Conservation (phyloP, 2,888 invertebrate species). For the Iphiclides podalirius region DNA sequence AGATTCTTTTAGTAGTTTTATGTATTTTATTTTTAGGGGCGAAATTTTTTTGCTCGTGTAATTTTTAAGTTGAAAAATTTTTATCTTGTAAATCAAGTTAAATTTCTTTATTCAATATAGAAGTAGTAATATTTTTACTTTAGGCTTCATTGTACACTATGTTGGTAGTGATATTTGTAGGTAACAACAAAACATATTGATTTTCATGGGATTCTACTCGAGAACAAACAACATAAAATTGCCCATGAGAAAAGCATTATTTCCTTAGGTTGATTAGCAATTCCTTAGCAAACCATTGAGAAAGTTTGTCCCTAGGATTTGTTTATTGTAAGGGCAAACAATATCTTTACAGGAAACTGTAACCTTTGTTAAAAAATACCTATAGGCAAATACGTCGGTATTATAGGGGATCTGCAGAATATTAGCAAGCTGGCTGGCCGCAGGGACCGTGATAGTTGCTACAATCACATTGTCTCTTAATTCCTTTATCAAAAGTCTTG, state of each 20-base stretch:
- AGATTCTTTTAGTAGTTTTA: no score
- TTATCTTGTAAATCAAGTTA: no score
- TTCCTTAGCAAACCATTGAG: neutral
- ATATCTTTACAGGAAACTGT: constrained; percentile 26
- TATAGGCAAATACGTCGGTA: constrained; percentile 26
- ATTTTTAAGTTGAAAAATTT: no score
- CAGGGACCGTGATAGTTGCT: constrained; percentile 31
- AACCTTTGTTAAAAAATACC: constrained; percentile 31
- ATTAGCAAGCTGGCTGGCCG: constrained; percentile 31
- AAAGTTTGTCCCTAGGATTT: constrained; percentile 22
- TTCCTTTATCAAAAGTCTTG: constrained; percentile 27
- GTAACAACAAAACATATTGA: constrained; percentile 20
- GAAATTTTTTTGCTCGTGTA: no score
- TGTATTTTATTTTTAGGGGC: no score
- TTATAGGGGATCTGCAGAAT: constrained; percentile 33
- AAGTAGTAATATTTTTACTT: neutral
- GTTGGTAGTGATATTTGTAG: constrained; percentile 15
- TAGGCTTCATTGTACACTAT: constrained; percentile 18
- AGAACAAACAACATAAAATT: constrained; percentile 4
- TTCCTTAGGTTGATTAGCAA: constrained; percentile 24
- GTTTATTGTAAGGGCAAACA: constrained; percentile 25
- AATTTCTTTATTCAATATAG: no score
- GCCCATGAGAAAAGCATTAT: constrained; percentile 15
- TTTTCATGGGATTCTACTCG: constrained; percentile 5
- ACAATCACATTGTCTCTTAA: constrained; percentile 32